Evolutionary conservation across 1,140 invertebrate genomes (phyloP).

Genomic region (Polypedilum vanderplanki): DNA sequence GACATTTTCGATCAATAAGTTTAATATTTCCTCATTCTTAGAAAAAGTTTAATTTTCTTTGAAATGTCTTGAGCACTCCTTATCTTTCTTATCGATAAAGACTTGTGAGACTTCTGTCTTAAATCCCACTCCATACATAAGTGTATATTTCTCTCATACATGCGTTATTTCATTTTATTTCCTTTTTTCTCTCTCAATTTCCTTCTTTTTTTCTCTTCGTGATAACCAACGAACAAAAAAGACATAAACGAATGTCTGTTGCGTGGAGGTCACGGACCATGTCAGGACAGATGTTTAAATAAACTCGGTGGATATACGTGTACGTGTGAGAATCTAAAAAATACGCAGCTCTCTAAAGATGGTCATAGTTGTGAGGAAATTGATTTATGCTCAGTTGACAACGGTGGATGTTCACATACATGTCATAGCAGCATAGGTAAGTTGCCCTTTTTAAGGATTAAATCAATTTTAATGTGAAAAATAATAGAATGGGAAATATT

Average conservation of each 20-base stretch:
- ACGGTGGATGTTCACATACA: constrained; percentile 54
- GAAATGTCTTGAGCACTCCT: no score
- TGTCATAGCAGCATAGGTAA: constrained; percentile 37
- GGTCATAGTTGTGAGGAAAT: constrained; percentile 52
- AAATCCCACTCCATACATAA: no score
- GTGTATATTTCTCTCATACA: not conserved
- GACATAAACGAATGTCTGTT: constrained; percentile 56
- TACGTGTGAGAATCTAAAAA: constrained; percentile 50
- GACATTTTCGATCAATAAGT: no score
- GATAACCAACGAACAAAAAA: constrained; percentile 32
- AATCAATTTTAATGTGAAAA: no score
- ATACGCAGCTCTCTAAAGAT: constrained; percentile 53
- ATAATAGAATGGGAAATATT: no score
- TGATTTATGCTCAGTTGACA: constrained; percentile 52
- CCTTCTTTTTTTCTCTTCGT: not conserved
- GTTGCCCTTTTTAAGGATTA: not conserved
- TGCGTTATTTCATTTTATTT: not conserved
- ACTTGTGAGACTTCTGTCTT: no score
- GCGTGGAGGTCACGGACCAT: constrained; percentile 60
- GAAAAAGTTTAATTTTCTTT: no score
- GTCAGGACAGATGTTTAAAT: constrained; percentile 60
- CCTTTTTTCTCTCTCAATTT: not conserved
- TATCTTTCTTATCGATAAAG: no score
- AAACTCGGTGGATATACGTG: constrained; percentile 54
- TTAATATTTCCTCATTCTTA: no score